These are phyloP conservation scores for Paracyprichromis sp. DNA, from an alignment of 2,113 vertebrate species.

Conservation along the genomic window DNA sequence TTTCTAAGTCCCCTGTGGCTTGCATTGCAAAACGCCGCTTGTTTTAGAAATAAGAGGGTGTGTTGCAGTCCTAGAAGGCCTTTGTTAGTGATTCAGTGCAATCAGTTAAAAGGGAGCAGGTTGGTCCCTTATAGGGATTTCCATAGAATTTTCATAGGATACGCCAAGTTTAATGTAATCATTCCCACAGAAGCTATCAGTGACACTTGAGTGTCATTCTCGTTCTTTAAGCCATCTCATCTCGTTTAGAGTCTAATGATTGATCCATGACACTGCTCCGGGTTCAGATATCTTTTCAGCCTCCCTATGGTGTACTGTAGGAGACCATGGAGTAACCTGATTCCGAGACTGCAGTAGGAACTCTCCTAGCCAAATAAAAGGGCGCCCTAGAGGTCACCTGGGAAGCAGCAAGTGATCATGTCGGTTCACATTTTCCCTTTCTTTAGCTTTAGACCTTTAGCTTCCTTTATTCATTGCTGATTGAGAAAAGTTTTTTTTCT, in stretches of 20 bases:
- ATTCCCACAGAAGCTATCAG: not conserved
- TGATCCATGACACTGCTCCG: constrained; percentile 1
- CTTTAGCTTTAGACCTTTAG: not conserved
- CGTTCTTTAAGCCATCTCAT: not conserved
- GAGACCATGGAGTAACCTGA: constrained; percentile 10
- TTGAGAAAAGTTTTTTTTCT: not conserved
- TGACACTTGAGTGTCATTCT: constrained; percentile 7
- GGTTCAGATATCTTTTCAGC: constrained; percentile 10
- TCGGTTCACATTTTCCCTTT: not conserved
- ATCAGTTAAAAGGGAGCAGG: constrained; percentile 12
- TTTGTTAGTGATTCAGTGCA: constrained; percentile 33
- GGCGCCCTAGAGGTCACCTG: not conserved
- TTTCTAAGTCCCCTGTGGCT: not conserved
- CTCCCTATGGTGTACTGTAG: not conserved
- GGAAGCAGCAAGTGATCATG: not conserved
- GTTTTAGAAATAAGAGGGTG: constrained; percentile 29
- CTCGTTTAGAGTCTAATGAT: constrained; percentile 11
- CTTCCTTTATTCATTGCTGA: not conserved
- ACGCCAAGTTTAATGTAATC: constrained; percentile 1
- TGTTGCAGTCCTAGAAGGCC: constrained; percentile 1
- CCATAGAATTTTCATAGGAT: not conserved
- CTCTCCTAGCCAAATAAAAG: not conserved
- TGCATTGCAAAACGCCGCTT: constrained; percentile 8
- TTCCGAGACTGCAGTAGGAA: not conserved
- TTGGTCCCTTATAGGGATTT: constrained; percentile 7